A percentile compares a stretch with the other conserved stretches of the same genome.
These are phyloP conservation scores for Drosophila subobscura DNA, from an alignment of 1,140 invertebrate species.

Conservation along the genomic window DNA sequence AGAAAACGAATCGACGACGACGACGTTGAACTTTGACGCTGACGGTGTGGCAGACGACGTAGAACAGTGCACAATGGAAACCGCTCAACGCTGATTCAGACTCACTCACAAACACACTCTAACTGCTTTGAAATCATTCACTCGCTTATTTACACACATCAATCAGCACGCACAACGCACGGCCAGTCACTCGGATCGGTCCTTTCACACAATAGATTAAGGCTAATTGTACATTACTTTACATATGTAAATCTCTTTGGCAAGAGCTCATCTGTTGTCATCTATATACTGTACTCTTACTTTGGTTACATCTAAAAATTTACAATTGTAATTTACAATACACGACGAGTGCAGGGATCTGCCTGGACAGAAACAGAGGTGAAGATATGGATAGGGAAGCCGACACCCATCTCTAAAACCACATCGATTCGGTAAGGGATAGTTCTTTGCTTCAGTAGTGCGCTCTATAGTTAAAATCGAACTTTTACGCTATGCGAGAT, in stretches of 20 bases:
- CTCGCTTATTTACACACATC: constrained; percentile 33
- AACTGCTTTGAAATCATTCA: constrained; percentile 15
- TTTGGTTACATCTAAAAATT: constrained; percentile 39
- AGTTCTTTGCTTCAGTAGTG: constrained; percentile 19
- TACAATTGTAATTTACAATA: constrained; percentile 70
- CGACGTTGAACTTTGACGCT: constrained; percentile 9
- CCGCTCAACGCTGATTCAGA: constrained; percentile 25
- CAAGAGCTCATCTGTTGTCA: constrained; percentile 28
- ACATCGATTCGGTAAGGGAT: too few species aligned
- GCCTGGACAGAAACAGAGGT: constrained; percentile 48
- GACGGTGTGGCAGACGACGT: constrained; percentile 27
- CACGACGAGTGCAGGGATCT: constrained; percentile 56
- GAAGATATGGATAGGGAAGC: constrained; percentile 2
- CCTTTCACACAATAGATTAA: constrained; percentile 40
- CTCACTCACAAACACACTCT: constrained; percentile 17
- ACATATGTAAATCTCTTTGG: constrained; percentile 50
- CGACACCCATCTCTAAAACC: constrained; percentile 9
- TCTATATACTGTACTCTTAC: constrained; percentile 28
- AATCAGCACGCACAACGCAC: constrained; percentile 4
- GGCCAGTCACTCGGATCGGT: constrained; percentile 7
- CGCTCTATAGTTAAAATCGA: constrained; percentile 12
- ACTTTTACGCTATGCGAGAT: constrained; percentile 33
- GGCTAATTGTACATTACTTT: constrained; percentile 71
- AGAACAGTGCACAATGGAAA: constrained; percentile 49
- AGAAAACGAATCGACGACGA: constrained; percentile 36